Base-by-base conservation (phyloP, 2,888 invertebrate species). In the Brachynemurus nebulosus region DNA sequence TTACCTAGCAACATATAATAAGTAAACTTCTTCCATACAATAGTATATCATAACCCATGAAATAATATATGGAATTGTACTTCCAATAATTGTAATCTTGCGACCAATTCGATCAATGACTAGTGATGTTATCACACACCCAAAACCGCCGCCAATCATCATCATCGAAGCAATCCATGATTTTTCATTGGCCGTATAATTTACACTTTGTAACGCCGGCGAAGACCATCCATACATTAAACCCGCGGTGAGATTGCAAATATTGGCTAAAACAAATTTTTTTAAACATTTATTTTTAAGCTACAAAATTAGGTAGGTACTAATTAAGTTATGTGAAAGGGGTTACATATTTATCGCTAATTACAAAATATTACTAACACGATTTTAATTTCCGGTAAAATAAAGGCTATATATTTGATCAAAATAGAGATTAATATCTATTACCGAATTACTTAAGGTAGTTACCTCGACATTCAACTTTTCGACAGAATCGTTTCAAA, bases 151-250 rank as follows among this genome's bases (percentile, higher is more conserved):
- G 52, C 74, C 76, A 40, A 76, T 61, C 51, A 75, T 71, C 65
- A 72, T 72, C 53, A 76, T 67, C 39, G 74, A 74, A 2, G 70
- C 70, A 56, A 72, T 69, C 71, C 71, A 71, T 58, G 71, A 70
- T 54, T 66, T 65, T 50, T 71, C 60, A 47, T 63, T 65, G 9
- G 54, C 19, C 14, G 65, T 56, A 25, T 40, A 64, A 61, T 48
- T 59, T 7, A 71, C 63, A 51, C 61, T 60, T 17, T 63, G 58
- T 23, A 71, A 52, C 30, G 70, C 69, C 17, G 71, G 70, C 40
- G 70, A 71, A 9, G 71, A 68, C 70, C 71, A 71, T 40, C 70
- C 70, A 57, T 69, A 69, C 60, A 69, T 68, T 58, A 69, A 69
- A 48, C 71, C 70, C 48, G 70, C 69, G 44, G 70, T 68, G 48